A percentile compares a stretch with the other conserved stretches of the same genome.
Evolutionary conservation across 1,140 invertebrate species (phyloP).

Genomic region (Zaprionus gabonicus): DNA sequence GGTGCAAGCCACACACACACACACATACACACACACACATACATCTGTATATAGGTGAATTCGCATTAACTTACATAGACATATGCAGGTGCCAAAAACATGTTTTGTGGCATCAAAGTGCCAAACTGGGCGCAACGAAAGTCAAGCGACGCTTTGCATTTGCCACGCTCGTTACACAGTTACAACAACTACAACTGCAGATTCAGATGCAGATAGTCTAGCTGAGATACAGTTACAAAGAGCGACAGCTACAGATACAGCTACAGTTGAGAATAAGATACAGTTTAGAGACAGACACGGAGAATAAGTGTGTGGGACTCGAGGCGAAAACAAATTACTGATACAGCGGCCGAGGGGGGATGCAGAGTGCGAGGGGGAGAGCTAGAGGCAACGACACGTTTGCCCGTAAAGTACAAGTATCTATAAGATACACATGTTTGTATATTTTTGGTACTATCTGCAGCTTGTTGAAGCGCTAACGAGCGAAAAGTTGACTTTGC

Average conservation of each 20-base stretch:
- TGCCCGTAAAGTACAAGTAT: slow-evolving; percentile 59
- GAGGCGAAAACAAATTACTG: slow-evolving; percentile 52
- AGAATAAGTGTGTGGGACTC: slow-evolving; percentile 32
- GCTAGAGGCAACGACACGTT: slow-evolving; percentile 34
- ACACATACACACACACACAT: background rate
- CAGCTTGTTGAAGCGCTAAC: slow-evolving; percentile 39
- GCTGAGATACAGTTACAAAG: slow-evolving; percentile 22
- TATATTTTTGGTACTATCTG: background rate
- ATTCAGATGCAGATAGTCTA: slow-evolving; percentile 1
- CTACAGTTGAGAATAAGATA: background rate
- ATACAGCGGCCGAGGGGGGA: slow-evolving; percentile 1
- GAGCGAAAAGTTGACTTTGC: slow-evolving; percentile 56
- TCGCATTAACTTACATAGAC: slow-evolving; percentile 1
- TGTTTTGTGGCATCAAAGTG: slow-evolving; percentile 28
- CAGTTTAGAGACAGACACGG: slow-evolving; percentile 23
- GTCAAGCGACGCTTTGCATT: slow-evolving; percentile 61
- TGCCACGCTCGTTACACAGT: slow-evolving; percentile 55
- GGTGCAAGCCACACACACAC: slow-evolving; percentile 32
- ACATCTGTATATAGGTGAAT: background rate
- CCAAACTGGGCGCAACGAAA: slow-evolving; percentile 59
- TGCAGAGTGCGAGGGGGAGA: slow-evolving; percentile 3
- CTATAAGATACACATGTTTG: slow-evolving; percentile 44
- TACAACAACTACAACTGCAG: slow-evolving; percentile 23
- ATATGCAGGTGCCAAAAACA: slow-evolving; percentile 38
- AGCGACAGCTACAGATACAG: slow-evolving; percentile 1